phyloP scores from a whole-genome alignment of 2,888 invertebrate species.

The Trimorus sp. region DNA sequence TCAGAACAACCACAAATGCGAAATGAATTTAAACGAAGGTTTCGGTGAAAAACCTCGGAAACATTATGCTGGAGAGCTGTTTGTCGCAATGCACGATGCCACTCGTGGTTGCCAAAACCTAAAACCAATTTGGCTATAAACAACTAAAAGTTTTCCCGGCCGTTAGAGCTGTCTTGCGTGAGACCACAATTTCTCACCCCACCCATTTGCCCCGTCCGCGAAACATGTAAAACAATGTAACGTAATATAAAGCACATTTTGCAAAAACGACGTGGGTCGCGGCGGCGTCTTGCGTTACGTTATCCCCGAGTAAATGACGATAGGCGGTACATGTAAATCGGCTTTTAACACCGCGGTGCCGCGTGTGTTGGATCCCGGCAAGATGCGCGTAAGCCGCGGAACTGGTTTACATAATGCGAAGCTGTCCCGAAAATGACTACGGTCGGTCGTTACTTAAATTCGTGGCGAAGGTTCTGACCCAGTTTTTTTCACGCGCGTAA shows the following conservation, averaged over 20 bases:
- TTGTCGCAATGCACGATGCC: not conserved
- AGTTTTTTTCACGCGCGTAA: slow-evolving; percentile 66
- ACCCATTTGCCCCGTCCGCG: slow-evolving; percentile 18
- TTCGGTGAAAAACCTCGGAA: not conserved
- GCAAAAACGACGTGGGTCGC: slow-evolving; percentile 56
- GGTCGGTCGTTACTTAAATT: slow-evolving; percentile 74
- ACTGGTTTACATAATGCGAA: slow-evolving; percentile 73
- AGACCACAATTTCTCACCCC: slow-evolving; percentile 25
- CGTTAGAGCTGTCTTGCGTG: slow-evolving; percentile 13
- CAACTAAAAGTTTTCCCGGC: slow-evolving; percentile 14
- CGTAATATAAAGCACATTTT: slow-evolving; percentile 49
- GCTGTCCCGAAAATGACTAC: slow-evolving; percentile 72
- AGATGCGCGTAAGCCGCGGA: slow-evolving; percentile 63
- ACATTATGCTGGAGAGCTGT: not conserved
- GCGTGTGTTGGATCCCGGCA: slow-evolving; percentile 53
- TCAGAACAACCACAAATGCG: not conserved
- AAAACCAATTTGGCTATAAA: slow-evolving; percentile 14
- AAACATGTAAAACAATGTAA: slow-evolving; percentile 44
- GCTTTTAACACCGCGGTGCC: slow-evolving; percentile 69
- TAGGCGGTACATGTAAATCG: slow-evolving; percentile 71
- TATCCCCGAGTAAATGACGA: slow-evolving; percentile 69
- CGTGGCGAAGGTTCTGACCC: slow-evolving; percentile 70
- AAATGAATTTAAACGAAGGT: not conserved
- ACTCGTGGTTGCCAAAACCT: not conserved
- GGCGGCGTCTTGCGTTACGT: slow-evolving; percentile 68